Conservation (phyloP, 2,797 vertebrate species). For the Carapus acus region DNA sequence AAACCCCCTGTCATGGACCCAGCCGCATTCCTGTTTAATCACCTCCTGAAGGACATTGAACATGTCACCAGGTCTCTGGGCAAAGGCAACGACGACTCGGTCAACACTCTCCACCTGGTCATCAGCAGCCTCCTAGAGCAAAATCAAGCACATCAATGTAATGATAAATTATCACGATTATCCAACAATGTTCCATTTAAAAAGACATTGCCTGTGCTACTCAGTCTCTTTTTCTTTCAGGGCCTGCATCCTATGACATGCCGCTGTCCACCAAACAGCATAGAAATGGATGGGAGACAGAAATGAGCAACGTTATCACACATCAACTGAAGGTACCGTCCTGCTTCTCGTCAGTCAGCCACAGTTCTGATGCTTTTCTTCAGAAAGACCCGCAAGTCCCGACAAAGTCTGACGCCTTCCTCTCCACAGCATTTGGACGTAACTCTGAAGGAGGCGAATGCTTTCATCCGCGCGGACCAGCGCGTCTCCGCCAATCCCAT, state of each 20-base stretch:
- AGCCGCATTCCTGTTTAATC: slow-evolving; percentile 72
- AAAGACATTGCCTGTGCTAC: no score
- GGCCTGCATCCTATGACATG: slow-evolving; percentile 57
- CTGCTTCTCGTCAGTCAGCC: no score
- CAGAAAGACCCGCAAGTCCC: background rate
- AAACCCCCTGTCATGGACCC: slow-evolving; percentile 67
- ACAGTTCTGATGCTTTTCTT: background rate
- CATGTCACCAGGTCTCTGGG: slow-evolving; percentile 78
- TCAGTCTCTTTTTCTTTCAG: slow-evolving; percentile 56
- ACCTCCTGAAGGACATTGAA: slow-evolving; percentile 76
- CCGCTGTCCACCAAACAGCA: slow-evolving; percentile 71
- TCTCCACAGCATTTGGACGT: slow-evolving; percentile 71
- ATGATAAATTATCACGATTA: no score
- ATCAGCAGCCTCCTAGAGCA: slow-evolving; percentile 68
- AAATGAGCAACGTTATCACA: slow-evolving; percentile 68
- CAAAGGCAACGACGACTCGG: slow-evolving; percentile 79
- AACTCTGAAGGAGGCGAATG: slow-evolving; percentile 70
- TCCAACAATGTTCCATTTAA: no score
- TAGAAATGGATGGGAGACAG: slow-evolving; percentile 85
- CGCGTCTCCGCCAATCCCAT: slow-evolving; percentile 80
- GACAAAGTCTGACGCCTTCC: background rate
- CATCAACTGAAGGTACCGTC: slow-evolving; percentile 82
- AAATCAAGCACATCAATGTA: slow-evolving; percentile 63
- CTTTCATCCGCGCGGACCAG: slow-evolving; percentile 76
- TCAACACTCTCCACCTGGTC: slow-evolving; percentile 71